Evolutionary conservation across 2,113 vertebrate genomes (phyloP).

Genomic region (Percina caprodes): DNA sequence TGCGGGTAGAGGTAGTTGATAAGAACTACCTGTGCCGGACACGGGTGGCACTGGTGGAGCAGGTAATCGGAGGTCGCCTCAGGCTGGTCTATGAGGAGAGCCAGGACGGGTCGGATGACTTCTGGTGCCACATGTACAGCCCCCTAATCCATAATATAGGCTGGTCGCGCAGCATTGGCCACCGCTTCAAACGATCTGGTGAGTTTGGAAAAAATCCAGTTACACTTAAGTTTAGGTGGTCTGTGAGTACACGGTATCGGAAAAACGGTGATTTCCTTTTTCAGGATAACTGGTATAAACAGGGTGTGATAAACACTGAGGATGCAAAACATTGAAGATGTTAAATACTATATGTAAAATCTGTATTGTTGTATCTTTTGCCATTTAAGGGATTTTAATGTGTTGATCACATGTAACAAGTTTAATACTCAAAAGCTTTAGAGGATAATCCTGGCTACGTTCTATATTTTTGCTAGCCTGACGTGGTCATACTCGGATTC

Average conservation of each 20-base stretch:
- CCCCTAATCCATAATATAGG: slow-evolving; percentile 96
- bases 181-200: slow-evolving; percentile 98
- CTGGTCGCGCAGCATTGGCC: slow-evolving; percentile 97
- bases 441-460: not conserved
- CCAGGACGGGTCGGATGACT: slow-evolving; percentile 94
- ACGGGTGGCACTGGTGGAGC: slow-evolving; percentile 94
- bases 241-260: too few species aligned
- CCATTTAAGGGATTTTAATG: not conserved
- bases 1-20: slow-evolving; percentile 98
- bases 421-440: not conserved
- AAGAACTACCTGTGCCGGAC: slow-evolving; percentile 97
- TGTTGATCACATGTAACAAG: not conserved
- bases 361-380: not conserved
- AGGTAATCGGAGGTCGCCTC: slow-evolving; percentile 94
- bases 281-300: not conserved
- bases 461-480: not conserved
- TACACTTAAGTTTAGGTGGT: not conserved
- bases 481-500: too few species aligned
- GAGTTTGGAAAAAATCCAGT: slow-evolving; percentile 48
- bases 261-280: too few species aligned
- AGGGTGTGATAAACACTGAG: not conserved
- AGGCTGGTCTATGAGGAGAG: slow-evolving; percentile 96
- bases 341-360: not conserved
- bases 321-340: not conserved
- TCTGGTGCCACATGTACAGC: slow-evolving; percentile 99